Evolutionary conservation across 1,140 invertebrate species (phyloP), one percentile per base, ranked within the genome.

Genomic region (Proctacanthus coquilletti): DNA sequence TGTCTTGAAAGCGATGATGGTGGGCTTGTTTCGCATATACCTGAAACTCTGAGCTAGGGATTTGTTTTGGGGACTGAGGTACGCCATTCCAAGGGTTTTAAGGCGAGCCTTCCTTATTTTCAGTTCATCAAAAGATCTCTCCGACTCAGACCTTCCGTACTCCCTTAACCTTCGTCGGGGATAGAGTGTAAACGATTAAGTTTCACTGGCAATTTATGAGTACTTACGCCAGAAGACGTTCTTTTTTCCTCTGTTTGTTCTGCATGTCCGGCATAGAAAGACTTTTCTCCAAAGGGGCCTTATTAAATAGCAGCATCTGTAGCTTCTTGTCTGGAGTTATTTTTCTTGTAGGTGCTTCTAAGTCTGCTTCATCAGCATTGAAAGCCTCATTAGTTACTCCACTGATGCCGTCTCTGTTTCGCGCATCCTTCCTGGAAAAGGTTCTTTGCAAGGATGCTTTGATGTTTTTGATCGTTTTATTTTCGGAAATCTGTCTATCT

Each of bases 1-100:
- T 3, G 79, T 75, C 57, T 83, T 80, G 45, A 86, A 83, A 2
- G 82, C 80, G 25, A 88, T 84, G 31, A 88, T 83, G 0, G 82
- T 83, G 1, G 84, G 84, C 51, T 87, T 88, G 34, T 75, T 80
- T 23, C 84, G 62, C 82, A 88, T 85, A 50, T 87, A 87, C 15
- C 82, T 68, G 55, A 84, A 84, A 52, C 78, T 82, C 49, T 84
- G 80, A 1, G 80, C 81, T 34, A 84, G 56, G 11, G 74, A 74
- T 49, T 76, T 76, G 49, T 83, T 82, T 50, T 82, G 79, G 8
- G 80, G 78, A 49, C 72, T 79, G 5, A 75, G 50, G 45, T 81
- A 80, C 8, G 77, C 77, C 27, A 76, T 44, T 2, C 76, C 76
- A 14, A 78, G 54, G 14, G 74, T 72, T 46, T 75, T 71, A 6